phyloP scores from a whole-genome alignment of 2,888 invertebrate genomes.

The Trissonchulus sp. region DNA sequence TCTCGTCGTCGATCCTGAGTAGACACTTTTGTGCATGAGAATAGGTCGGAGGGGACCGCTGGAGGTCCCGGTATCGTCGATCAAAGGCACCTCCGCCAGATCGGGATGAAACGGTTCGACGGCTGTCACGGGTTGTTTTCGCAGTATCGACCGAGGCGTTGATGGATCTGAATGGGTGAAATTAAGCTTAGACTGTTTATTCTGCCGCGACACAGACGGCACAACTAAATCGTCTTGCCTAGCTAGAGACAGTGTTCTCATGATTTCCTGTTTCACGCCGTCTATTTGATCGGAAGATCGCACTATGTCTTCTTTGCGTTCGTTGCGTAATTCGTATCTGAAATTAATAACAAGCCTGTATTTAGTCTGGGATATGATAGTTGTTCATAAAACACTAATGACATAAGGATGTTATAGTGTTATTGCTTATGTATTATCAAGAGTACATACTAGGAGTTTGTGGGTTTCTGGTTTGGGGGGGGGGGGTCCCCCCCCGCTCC shows the following conservation, averaged over 20 bases:
- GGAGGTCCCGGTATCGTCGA: background rate
- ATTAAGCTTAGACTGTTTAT: too few species aligned
- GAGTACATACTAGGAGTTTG: too few species aligned
- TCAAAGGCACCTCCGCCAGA: too few species aligned
- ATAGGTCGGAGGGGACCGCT: background rate
- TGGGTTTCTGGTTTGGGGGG: too few species aligned
- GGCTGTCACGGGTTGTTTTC: background rate
- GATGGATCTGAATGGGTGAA: background rate
- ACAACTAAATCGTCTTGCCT: background rate
- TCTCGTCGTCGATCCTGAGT: background rate
- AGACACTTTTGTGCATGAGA: background rate
- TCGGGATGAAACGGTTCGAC: too few species aligned
- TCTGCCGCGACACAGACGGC: background rate
- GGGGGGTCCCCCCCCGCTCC: too few species aligned
- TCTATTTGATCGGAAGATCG: constrained; percentile 56
- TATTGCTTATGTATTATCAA: too few species aligned
- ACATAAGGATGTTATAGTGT: too few species aligned
- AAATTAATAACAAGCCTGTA: constrained; percentile 13
- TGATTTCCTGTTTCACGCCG: constrained; percentile 56
- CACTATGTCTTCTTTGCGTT: constrained; percentile 56
- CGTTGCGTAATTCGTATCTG: constrained; percentile 59
- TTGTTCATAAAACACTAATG: too few species aligned
- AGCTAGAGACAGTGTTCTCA: constrained; percentile 49
- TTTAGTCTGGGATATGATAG: too few species aligned
- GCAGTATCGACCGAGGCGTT: background rate